Conservation (phyloP, 2,797 vertebrate species). For the Sebastiscus albofasciatus region DNA sequence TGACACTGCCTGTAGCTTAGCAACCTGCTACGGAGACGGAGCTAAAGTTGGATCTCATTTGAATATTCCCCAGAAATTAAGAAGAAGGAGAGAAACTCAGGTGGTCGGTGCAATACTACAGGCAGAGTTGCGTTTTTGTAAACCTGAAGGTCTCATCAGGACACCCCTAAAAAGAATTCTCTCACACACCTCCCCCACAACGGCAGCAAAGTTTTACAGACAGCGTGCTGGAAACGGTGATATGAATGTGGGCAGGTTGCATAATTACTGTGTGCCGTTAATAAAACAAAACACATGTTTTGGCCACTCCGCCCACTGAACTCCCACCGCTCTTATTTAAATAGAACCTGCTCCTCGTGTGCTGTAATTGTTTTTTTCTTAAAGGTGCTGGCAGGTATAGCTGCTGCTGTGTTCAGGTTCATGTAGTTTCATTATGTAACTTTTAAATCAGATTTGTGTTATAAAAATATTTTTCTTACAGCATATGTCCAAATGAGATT, state of each 20-base stretch:
- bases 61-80: conserved; percentile 50
- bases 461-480: not conserved
- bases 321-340: conserved; percentile 56
- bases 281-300: conserved; percentile 70
- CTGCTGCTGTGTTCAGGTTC: not conserved
- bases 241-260: conserved; percentile 49
- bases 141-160: not conserved
- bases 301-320: conserved; percentile 47
- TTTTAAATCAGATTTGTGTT: not conserved
- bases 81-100: not conserved
- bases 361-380: conserved; percentile 41
- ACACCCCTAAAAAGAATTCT: not conserved
- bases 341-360: conserved; percentile 48
- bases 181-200: not conserved
- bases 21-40: conserved; percentile 59
- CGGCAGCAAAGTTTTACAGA: conserved; percentile 25
- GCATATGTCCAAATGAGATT: conserved; percentile 2
- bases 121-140: not conserved
- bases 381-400: conserved; percentile 30
- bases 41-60: conserved; percentile 66
- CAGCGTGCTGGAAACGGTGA: not conserved
- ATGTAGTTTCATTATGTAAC: not conserved
- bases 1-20: conserved; percentile 73
- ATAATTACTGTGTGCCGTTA: conserved; percentile 57
- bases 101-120: not conserved